phyloP scores from a whole-genome alignment of 2,888 invertebrate species.

The Rhamphomyia laevipes region DNA sequence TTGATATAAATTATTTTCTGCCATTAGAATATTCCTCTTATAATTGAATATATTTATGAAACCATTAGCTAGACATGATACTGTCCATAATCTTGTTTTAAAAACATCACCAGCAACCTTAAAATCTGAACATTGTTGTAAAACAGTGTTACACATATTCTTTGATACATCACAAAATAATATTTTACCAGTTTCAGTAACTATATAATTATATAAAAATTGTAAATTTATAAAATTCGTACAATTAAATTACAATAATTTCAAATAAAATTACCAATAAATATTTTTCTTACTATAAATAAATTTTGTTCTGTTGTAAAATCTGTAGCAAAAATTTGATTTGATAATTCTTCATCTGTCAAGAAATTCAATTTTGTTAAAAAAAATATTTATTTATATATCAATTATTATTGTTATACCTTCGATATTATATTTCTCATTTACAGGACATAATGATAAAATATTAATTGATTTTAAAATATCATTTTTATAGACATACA shows the following conservation, averaged over 20 bases:
- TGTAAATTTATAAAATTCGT: background rate
- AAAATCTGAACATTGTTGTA: constrained; percentile 35
- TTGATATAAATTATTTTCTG: constrained; percentile 1
- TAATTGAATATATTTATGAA: constrained; percentile 6
- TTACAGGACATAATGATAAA: background rate
- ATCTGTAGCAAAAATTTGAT: constrained; percentile 37
- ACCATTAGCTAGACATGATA: constrained; percentile 1
- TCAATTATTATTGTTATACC: background rate
- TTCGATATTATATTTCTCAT: background rate
- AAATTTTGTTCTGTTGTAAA: constrained; percentile 34
- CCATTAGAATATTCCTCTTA: background rate
- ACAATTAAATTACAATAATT: background rate
- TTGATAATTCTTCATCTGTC: background rate
- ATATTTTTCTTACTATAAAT: constrained; percentile 44
- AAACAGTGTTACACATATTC: constrained; percentile 36
- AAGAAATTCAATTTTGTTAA: too few relatives aligned
- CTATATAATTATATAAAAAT: constrained; percentile 27
- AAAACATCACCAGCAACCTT: constrained; percentile 40
- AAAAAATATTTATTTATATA: background rate
- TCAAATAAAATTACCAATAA: constrained; percentile 39
- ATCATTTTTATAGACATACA: constrained; percentile 42
- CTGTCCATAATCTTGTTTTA: constrained; percentile 39
- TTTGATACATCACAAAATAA: constrained; percentile 41
- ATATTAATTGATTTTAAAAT: background rate
- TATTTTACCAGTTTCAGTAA: constrained; percentile 39